These are phyloP conservation scores for Pheosia tremula DNA, from an alignment of 2,888 invertebrate species.

Conservation along the genomic window DNA sequence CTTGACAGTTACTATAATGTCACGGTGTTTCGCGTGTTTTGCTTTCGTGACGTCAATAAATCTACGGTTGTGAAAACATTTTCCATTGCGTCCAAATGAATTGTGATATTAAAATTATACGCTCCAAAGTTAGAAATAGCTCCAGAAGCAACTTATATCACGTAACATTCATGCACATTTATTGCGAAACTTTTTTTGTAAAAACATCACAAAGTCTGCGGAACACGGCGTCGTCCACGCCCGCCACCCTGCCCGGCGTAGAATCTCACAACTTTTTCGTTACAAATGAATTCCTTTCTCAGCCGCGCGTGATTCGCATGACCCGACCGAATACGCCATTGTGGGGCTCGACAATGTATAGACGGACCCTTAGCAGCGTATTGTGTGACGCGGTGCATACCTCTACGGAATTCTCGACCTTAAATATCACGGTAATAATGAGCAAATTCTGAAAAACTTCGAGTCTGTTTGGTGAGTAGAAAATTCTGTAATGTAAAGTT, in stretches of 20 bases:
- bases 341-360: constrained; percentile 40
- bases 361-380: constrained; percentile 37
- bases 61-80: no score
- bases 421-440: constrained; percentile 1
- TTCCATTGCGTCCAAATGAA: no score
- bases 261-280: constrained; percentile 53
- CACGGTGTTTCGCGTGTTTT: no score
- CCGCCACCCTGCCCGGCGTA: constrained; percentile 8
- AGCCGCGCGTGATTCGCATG: constrained; percentile 56
- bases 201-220: constrained; percentile 27
- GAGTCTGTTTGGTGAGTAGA: constrained; percentile 12
- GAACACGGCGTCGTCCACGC: constrained; percentile 15
- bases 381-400: constrained; percentile 23
- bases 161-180: not conserved
- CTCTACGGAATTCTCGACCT: constrained; percentile 22
- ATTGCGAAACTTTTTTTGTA: constrained; percentile 8
- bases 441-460: constrained; percentile 9
- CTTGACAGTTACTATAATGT: no score
- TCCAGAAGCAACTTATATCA: not conserved
- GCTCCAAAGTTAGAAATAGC: not conserved
- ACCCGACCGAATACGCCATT: constrained; percentile 40
- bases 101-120: not conserved
- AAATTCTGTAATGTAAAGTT: constrained; percentile 27
- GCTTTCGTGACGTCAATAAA: no score
- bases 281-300: constrained; percentile 66